phyloP scores from a whole-genome alignment of 2,113 vertebrate genomes.

The Ptilorrhoa leucosticta region DNA sequence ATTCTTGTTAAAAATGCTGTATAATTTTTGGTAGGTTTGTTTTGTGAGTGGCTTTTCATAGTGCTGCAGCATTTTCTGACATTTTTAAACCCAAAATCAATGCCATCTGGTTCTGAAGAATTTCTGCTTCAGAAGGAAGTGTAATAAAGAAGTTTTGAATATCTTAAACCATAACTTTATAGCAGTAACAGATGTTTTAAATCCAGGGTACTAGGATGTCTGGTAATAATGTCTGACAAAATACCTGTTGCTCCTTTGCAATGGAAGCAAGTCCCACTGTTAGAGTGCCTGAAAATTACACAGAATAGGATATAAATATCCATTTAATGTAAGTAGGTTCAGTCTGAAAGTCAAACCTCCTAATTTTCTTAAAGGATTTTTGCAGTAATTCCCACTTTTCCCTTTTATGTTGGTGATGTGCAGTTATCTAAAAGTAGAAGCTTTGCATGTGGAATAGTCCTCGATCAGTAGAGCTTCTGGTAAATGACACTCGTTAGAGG shows the following conservation, averaged over 20 bases:
- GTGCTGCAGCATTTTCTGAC: not conserved
- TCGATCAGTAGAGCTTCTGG: conserved; percentile 12
- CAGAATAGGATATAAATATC: not conserved
- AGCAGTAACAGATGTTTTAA: not conserved
- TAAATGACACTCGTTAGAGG: conserved; percentile 1
- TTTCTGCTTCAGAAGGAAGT: not conserved
- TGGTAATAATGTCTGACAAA: not conserved
- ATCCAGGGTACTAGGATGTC: not conserved
- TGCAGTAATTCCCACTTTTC: not conserved
- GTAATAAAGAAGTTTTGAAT: not conserved
- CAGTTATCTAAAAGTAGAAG: not conserved
- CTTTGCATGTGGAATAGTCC: not conserved
- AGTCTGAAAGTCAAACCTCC: not conserved
- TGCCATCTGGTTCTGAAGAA: not conserved
- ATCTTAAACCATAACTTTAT: not conserved
- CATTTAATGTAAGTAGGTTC: not conserved
- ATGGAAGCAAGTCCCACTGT: not conserved
- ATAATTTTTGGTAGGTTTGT: not conserved
- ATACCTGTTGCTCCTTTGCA: not conserved
- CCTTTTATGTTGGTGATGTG: not conserved
- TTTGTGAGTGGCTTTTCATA: not conserved
- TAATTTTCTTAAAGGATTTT: conserved; percentile 8
- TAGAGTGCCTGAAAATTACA: not conserved
- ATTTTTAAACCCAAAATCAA: not conserved
- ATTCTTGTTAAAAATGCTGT: not conserved